Evolutionary conservation across 2,113 vertebrate genomes (phyloP).

Genomic region (Sorex araneus): DNA sequence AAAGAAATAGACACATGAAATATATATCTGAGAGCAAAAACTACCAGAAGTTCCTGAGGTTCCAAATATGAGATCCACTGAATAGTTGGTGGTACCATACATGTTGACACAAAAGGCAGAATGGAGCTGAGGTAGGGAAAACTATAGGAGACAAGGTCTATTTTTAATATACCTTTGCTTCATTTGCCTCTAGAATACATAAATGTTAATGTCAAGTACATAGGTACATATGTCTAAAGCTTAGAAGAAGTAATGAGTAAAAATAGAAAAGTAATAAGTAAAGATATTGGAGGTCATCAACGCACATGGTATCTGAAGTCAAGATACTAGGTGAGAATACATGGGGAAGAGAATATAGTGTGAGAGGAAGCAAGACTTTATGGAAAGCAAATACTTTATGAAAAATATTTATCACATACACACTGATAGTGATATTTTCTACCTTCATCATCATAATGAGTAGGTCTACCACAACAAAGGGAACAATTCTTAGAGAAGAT

Average conservation of each 20-base stretch:
- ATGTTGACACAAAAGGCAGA: not conserved
- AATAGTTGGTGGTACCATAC: not conserved
- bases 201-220: not conserved
- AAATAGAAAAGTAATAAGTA: not conserved
- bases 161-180: not conserved
- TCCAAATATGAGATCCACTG: not conserved
- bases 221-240: not conserved
- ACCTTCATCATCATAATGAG: not conserved
- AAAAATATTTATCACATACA: constrained; percentile 25
- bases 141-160: not conserved
- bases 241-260: not conserved
- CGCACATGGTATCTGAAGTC: not conserved
- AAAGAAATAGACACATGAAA: constrained; percentile 22
- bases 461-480: constrained; percentile 8
- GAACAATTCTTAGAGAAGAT: not conserved
- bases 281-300: not conserved
- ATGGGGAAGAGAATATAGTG: not conserved
- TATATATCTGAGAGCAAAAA: not conserved
- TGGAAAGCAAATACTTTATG: constrained; percentile 13
- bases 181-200: not conserved
- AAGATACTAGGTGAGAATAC: constrained; percentile 35
- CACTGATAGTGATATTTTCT: not conserved
- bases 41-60: not conserved
- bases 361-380: not conserved
- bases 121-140: not conserved